A percentile compares a stretch with the other conserved stretches of the same genome.
Conservation (phyloP, 2,888 invertebrate species). For the Microplitis manilae region DNA sequence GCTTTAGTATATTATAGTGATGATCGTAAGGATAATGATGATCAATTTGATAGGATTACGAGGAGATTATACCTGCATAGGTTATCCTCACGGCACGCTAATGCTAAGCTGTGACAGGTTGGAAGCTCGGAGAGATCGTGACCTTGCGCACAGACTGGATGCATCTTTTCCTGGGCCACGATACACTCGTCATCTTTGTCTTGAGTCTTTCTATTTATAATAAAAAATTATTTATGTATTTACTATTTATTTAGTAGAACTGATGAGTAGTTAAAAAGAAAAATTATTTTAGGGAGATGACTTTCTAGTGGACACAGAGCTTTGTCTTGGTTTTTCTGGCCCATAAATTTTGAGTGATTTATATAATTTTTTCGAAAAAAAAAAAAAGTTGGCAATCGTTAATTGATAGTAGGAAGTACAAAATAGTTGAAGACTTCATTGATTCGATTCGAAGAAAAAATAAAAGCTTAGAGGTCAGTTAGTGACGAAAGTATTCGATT, state of each 20-base stretch:
- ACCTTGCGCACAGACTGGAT: conserved; percentile 90
- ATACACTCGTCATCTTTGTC: conserved; percentile 90
- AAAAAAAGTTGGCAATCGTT: too few species aligned
- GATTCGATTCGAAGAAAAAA: too few species aligned
- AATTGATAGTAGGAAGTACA: too few species aligned
- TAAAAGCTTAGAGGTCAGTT: too few species aligned
- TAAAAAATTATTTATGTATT: conserved; percentile 15
- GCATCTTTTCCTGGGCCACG: conserved; percentile 90
- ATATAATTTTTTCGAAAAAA: too few species aligned
- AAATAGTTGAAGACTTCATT: too few species aligned
- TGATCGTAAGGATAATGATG: conserved; percentile 9
- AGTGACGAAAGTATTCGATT: too few species aligned
- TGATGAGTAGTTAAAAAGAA: neutral
- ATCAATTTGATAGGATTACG: conserved; percentile 21
- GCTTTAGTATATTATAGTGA: neutral
- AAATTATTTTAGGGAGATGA: too few species aligned
- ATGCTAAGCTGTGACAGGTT: conserved; percentile 89
- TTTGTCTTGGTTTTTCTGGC: too few species aligned
- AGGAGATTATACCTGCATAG: conserved; percentile 82
- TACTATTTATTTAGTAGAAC: neutral
- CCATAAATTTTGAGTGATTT: too few species aligned
- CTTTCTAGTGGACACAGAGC: too few species aligned
- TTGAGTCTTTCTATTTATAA: conserved; percentile 82
- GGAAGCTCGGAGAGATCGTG: conserved; percentile 83
- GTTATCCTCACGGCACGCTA: conserved; percentile 85